Evolutionary conservation across 2,113 vertebrate genomes (phyloP).

Genomic region (Cichladusa arquata): DNA sequence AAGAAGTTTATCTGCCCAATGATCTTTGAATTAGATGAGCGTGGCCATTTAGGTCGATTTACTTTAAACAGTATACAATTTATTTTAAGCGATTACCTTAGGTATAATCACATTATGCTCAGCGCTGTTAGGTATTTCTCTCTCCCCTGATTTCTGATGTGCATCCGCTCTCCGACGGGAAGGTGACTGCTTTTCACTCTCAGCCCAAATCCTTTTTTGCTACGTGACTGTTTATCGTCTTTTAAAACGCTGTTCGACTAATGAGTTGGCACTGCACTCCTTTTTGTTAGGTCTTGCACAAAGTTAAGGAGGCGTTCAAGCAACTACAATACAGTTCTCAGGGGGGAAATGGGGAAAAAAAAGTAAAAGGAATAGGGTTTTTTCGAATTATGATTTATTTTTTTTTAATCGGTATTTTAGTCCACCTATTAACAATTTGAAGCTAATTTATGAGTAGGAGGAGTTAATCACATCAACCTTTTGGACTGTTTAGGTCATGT

Average conservation of each 20-base stretch:
- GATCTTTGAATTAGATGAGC: conserved; percentile 57
- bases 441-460: not conserved
- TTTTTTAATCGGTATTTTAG: not conserved
- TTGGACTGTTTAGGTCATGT: not conserved
- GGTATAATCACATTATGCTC: conserved; percentile 34
- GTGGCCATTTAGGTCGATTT: conserved; percentile 60
- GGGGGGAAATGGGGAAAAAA: rapidly evolving
- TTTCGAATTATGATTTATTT: not conserved
- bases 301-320: conserved; percentile 17
- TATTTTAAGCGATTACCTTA: conserved; percentile 55
- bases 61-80: conserved; percentile 58
- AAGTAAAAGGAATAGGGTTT: rapidly evolving
- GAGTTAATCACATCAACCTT: not conserved
- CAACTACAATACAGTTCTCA: not conserved
- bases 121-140: not conserved
- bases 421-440: not conserved
- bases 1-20: conserved; percentile 53
- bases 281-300: not conserved
- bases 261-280: not conserved
- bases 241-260: not conserved
- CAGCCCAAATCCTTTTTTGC: not conserved
- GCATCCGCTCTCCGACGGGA: not conserved
- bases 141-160: not conserved
- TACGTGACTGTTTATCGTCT: not conserved
- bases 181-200: conserved; percentile 21